These are phyloP conservation scores for Chlorospingus semifuscus DNA, from an alignment of 2,797 vertebrate genomes.

Conservation along the genomic window DNA sequence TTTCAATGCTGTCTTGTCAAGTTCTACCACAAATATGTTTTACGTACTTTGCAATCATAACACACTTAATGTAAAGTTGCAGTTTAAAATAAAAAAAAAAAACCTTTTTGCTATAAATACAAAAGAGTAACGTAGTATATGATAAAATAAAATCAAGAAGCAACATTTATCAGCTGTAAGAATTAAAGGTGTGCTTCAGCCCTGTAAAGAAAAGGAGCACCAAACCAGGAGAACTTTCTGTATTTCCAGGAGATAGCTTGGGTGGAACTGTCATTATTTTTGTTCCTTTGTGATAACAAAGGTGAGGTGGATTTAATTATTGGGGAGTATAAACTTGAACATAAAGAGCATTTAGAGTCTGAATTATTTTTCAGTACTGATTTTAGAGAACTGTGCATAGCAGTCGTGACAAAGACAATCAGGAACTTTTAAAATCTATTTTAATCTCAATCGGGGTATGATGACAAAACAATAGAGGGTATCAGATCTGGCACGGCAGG, in stretches of 20 bases:
- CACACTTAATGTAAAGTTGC: neutral
- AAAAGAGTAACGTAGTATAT: neutral
- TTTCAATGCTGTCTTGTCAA: neutral
- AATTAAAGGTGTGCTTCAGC: neutral
- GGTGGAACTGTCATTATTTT: neutral
- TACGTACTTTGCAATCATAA: neutral
- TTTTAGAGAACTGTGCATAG: neutral
- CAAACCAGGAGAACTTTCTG: neutral
- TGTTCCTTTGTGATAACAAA: neutral
- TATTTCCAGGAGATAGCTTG: neutral
- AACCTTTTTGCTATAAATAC: neutral
- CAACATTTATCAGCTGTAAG: neutral
- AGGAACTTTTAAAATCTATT: neutral
- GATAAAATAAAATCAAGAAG: neutral
- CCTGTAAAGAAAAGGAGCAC: neutral
- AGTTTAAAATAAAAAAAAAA: neutral
- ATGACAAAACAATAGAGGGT: neutral
- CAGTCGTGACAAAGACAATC: neutral
- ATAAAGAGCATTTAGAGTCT: neutral
- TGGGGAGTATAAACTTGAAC: neutral
- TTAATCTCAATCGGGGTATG: neutral
- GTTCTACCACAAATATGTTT: neutral
- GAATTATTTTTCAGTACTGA: neutral
- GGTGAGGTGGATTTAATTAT: neutral
- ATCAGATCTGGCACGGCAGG: neutral